Evolutionary conservation across 2,113 vertebrate species (phyloP).

Genomic region (Rousettus leschenaultii): DNA sequence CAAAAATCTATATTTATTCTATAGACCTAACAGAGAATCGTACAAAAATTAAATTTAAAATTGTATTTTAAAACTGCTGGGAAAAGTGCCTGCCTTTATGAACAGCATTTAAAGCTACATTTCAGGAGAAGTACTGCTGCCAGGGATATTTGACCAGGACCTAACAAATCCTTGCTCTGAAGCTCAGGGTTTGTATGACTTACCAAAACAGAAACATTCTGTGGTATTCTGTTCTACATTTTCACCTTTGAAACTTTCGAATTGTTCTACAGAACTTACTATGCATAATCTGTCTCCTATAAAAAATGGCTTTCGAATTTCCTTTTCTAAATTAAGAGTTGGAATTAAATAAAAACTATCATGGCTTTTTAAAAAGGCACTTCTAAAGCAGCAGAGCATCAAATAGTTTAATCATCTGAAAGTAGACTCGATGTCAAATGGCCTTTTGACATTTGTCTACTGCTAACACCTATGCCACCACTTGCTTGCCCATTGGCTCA

Average conservation of each 20-base stretch:
- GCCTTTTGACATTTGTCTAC: not conserved
- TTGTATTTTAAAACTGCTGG: not conserved
- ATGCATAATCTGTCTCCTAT: not conserved
- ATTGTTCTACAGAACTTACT: not conserved
- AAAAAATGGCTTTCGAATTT: not conserved
- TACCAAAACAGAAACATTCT: not conserved
- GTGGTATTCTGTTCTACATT: not conserved
- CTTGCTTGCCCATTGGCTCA: not conserved
- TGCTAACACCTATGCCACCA: not conserved
- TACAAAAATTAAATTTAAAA: conserved; percentile 34
- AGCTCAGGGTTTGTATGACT: not conserved
- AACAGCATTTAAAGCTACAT: not conserved
- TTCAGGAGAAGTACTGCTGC: not conserved
- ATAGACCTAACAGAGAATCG: not conserved
- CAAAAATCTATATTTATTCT: not conserved
- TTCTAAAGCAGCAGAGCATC: not conserved
- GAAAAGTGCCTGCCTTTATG: not conserved
- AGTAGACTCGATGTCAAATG: not conserved
- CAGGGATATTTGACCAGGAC: not conserved
- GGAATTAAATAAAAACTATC: not conserved
- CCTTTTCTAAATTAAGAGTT: not conserved
- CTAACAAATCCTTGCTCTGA: not conserved
- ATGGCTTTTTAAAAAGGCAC: not conserved
- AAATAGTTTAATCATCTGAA: not conserved
- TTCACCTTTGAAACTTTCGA: conserved; percentile 38